phyloP scores from a whole-genome alignment of 1,140 invertebrate genomes.

The Hyposmocoma kahamanoa region DNA sequence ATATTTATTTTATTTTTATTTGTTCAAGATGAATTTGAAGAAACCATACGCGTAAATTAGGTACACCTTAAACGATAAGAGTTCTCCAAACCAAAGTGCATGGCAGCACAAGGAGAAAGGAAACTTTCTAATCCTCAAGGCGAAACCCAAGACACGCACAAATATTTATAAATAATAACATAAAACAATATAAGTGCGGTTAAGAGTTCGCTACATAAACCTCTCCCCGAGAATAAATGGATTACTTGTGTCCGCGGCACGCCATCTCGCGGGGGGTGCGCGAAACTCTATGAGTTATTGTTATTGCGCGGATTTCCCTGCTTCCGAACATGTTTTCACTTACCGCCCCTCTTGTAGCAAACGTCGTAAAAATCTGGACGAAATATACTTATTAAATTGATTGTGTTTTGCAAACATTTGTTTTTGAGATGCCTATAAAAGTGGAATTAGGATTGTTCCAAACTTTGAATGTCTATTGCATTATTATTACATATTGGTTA shows the following conservation, averaged over 20 bases:
- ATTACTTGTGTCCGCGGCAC: constrained; percentile 66
- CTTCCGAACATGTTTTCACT: constrained; percentile 64
- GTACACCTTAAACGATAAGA: no score
- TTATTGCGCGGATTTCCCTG: constrained; percentile 66
- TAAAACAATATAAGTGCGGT: constrained; percentile 61
- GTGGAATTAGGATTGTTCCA: no score
- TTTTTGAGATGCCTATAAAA: no score
- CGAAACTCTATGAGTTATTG: constrained; percentile 65
- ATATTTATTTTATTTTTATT: no score
- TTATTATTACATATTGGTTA: no score
- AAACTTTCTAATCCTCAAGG: constrained; percentile 30
- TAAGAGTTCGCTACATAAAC: constrained; percentile 68
- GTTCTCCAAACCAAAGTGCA: no score
- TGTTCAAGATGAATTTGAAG: no score
- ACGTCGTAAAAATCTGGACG: constrained; percentile 55
- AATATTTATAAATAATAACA: constrained; percentile 65
- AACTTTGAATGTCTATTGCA: no score
- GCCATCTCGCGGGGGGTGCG: constrained; percentile 66
- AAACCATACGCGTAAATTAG: no score
- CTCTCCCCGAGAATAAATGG: constrained; percentile 69
- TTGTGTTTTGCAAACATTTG: constrained; percentile 27
- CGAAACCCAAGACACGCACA: constrained; percentile 26
- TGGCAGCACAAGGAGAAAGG: constrained; percentile 1
- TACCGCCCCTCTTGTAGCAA: constrained; percentile 58
- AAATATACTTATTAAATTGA: constrained; percentile 56